These are phyloP conservation scores for Anas platyrhynchos DNA, from an alignment of 2,113 vertebrate species.

Conservation along the genomic window DNA sequence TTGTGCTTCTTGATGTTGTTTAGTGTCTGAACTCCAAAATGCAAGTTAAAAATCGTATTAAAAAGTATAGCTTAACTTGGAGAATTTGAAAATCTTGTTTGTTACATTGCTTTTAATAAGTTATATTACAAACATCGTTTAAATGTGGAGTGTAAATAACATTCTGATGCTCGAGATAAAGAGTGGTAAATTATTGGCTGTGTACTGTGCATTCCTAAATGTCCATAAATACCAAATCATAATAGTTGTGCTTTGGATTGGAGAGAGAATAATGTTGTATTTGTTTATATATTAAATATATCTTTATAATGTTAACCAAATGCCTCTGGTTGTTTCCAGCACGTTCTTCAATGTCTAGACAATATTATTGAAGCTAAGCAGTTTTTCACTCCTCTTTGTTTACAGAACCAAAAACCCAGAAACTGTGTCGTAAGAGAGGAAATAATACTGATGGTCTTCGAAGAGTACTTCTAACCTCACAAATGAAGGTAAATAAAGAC, in stretches of 20 bases:
- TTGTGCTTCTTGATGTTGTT: not conserved
- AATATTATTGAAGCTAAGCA: not conserved
- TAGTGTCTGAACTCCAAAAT: not conserved
- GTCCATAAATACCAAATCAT: not conserved
- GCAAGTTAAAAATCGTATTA: not conserved
- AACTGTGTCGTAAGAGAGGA: constrained; percentile 81
- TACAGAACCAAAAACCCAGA: constrained; percentile 79
- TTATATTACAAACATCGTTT: not conserved
- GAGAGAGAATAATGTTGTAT: not conserved
- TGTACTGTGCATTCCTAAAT: not conserved
- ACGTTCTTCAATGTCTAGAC: not conserved
- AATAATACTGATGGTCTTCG: constrained; percentile 81
- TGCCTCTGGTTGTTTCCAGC: not conserved
- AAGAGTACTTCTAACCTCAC: constrained; percentile 89
- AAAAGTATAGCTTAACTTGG: not conserved
- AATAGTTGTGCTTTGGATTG: not conserved
- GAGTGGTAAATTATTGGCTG: not conserved
- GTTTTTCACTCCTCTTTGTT: not conserved
- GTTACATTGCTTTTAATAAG: not conserved
- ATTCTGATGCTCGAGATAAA: not conserved
- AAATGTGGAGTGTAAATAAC: not conserved
- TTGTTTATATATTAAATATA: not conserved
- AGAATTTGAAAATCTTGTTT: not conserved
- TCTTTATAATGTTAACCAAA: not conserved
- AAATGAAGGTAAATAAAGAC: constrained; percentile 86